Evolutionary conservation across 2,888 invertebrate genomes (phyloP).

Genomic region (Melitaea athalia): DNA sequence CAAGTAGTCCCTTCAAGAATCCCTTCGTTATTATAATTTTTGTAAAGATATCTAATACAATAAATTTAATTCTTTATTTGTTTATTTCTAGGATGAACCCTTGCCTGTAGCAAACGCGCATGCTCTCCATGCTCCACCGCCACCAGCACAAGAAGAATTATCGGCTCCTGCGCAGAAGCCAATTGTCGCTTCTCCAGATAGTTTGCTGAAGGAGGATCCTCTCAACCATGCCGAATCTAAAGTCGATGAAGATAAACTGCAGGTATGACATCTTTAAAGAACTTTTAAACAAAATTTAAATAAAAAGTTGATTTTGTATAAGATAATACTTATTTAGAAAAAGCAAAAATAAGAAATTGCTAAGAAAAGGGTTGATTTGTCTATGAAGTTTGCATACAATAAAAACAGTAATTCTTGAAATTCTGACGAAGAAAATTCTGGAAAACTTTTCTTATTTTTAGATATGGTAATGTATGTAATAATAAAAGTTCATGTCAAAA

Average conservation of each 20-base stretch:
- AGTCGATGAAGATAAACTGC: conserved; percentile 74
- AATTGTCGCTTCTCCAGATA: conserved; percentile 48
- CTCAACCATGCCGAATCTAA: conserved; percentile 75
- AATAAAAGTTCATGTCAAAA: too few species aligned
- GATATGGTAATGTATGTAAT: too few species aligned
- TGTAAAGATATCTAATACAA: not conserved
- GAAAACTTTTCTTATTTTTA: too few species aligned
- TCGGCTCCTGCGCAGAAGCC: conserved; percentile 45
- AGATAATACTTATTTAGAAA: too few species aligned
- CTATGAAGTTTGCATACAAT: too few species aligned
- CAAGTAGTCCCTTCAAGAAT: too few species aligned
- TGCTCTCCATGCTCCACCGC: conserved; percentile 67
- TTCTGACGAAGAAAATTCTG: too few species aligned
- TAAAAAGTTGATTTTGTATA: not conserved
- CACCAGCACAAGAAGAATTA: conserved; percentile 47
- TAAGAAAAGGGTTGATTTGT: too few species aligned
- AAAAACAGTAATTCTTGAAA: too few species aligned
- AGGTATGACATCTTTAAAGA: conserved; percentile 55
- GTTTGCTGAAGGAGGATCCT: conserved; percentile 65
- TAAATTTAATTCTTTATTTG: not conserved
- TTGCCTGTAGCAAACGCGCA: conserved; percentile 74
- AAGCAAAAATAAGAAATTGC: too few species aligned
- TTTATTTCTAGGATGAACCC: conserved; percentile 66
- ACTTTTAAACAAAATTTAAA: not conserved
- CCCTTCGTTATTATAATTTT: not conserved